phyloP scores from a whole-genome alignment of 2,888 invertebrate genomes.

The Pomacea canaliculata region DNA sequence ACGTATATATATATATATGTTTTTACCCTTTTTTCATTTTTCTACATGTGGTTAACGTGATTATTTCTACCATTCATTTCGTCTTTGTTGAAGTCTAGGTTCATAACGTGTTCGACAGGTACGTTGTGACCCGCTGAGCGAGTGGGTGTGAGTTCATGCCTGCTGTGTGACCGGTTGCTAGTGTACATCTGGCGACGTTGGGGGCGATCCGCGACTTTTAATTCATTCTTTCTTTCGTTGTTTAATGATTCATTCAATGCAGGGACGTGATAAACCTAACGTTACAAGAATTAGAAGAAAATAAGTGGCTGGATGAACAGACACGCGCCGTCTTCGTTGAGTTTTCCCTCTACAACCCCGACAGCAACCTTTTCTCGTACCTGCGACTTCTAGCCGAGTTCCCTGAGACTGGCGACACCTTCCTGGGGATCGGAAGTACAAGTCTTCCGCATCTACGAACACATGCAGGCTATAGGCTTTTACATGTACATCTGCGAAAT shows the following conservation, averaged over 20 bases:
- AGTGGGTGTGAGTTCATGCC: no score
- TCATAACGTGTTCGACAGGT: no score
- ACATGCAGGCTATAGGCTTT: constrained; percentile 37
- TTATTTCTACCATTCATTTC: no score
- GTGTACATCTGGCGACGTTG: no score
- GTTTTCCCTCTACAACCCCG: constrained; percentile 60
- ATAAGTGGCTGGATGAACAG: constrained; percentile 55
- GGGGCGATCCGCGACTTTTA: no score
- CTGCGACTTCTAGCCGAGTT: constrained; percentile 53
- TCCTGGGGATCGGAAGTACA: constrained; percentile 26
- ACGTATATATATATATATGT: no score
- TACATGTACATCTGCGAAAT: constrained; percentile 22
- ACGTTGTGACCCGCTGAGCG: no score
- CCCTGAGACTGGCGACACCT: constrained; percentile 45
- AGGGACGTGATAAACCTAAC: constrained; percentile 10
- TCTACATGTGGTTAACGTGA: no score
- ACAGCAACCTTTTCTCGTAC: constrained; percentile 53
- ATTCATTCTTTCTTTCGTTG: no score
- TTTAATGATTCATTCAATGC: background rate
- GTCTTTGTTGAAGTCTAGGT: no score
- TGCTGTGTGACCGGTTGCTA: no score
- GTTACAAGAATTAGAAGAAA: constrained; percentile 35
- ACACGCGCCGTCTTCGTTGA: constrained; percentile 61
- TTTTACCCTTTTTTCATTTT: no score
- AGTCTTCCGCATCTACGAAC: constrained; percentile 20